Evolutionary conservation across 2,888 invertebrate species (phyloP), one percentile per base, ranked within the genome.

Genomic region (Therioaphis trifolii): DNA sequence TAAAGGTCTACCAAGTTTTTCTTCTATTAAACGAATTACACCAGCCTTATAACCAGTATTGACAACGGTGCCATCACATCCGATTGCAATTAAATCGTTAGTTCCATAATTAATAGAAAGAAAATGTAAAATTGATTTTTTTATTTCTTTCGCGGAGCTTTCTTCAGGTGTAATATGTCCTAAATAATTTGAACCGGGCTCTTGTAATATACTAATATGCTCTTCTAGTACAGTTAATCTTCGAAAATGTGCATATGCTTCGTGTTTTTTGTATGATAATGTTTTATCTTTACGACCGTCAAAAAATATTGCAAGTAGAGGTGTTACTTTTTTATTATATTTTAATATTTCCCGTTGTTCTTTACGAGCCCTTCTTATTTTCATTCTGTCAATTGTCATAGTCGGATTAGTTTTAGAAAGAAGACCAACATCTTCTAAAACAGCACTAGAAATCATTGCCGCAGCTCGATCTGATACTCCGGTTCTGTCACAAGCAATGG

Each of bases 81-180:
- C 11, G 43, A 43, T 43, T 43, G 43, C 43, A 43, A 46, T 46
- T 12, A 46, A 14, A 14, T 46, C 46, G 4, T 55, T 55, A 55
- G 55, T 55, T 21, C 21, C 55, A 55, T 55, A 55, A 4, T 55
- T 55, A 4, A 21, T 55, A 55, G 55, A 55, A 55, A 55, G 55
- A 55, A 55, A 55, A 55, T 55, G n/a, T 55, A 55, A 55, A 21
- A 55, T 55, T 55, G 21, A 55, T 55, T 55, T 55, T 4, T 55
- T 55, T 55, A 55, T 3, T 21, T 55, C 21, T 55, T 21, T 55
- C 21, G 7, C 7, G 55, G 55, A 21, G 21, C 21, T 55, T 55
- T 55, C 11, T 21, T 55, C 3, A 21, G 55, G 5, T 21, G 55
- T 55, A 55, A 55, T 7, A 7, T 55, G 55, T 55, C 21, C 55